These are phyloP conservation scores for Allobates femoralis DNA, from an alignment of 2,797 vertebrate species.

Conservation along the genomic window DNA sequence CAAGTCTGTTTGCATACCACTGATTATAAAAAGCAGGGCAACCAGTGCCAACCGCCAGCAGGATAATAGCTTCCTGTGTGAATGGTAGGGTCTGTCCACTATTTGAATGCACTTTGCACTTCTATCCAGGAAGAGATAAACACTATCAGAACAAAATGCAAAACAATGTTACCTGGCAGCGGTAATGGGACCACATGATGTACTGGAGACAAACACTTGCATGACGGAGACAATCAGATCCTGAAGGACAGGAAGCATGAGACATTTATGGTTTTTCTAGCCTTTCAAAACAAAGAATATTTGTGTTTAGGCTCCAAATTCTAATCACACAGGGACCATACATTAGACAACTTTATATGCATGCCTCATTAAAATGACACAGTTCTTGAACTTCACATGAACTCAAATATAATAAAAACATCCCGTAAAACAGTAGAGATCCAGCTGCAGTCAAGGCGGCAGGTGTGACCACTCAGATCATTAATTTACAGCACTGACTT, in stretches of 20 bases:
- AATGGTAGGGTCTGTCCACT: constrained; percentile 1
- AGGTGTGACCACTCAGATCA: constrained; percentile 38
- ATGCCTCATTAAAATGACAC: constrained; percentile 34
- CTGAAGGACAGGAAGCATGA: background rate
- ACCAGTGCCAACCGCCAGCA: background rate
- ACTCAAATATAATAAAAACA: constrained; percentile 38
- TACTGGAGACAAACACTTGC: background rate
- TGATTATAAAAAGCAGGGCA: background rate
- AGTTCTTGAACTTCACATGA: constrained; percentile 44
- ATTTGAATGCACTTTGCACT: constrained; percentile 16
- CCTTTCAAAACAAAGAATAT: background rate
- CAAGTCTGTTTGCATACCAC: constrained; percentile 33
- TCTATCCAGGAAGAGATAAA: background rate
- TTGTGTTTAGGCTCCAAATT: background rate
- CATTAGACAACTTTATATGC: constrained; percentile 12
- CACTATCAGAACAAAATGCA: background rate
- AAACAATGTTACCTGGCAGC: background rate
- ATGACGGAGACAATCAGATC: background rate
- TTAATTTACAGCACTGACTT: constrained; percentile 1
- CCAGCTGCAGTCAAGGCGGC: constrained; percentile 19
- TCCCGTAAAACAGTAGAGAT: constrained; percentile 39
- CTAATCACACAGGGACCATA: background rate
- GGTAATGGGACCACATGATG: background rate
- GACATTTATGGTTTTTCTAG: background rate
- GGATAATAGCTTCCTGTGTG: background rate